Base-by-base conservation (phyloP, 2,113 vertebrate species). In the Smithornis capensis region DNA sequence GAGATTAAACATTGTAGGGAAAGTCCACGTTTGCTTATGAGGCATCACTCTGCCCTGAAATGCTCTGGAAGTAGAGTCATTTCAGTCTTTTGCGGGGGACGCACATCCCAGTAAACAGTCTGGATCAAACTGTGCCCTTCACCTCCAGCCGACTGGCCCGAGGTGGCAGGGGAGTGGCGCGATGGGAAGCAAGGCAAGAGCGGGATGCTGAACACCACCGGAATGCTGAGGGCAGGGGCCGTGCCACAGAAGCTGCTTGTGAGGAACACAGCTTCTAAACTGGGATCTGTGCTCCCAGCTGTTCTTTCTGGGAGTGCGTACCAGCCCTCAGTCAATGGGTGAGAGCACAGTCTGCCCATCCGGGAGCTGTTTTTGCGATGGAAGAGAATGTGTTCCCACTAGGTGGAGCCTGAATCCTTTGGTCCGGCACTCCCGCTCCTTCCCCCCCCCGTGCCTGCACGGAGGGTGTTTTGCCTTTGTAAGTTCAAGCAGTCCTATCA, bases 371-470 rank as follows among this genome's bases (percentile, higher is more conserved):
- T 35, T 24, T 79, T 33, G 24, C 17, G 28, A 14, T 73, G 42
- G 90, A 73, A 15, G 25, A n/a, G 62, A 33, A 76, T 5, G 1
- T 65, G 67, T 31, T 17, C 79, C 97, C 98, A 77, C 98, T 97
- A 98, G 98, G 95, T 97, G 98, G 97, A 45, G 96, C 96, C 94
- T 97, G 77, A 91, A 69, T 76, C 90, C 97, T 92, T 97, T 93
- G 28, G 22, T 97, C 95, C 85, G 12, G 29, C 67, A 3, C 42
- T 45, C 2, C 4, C 6, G 23, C 23, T 44, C 23, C 38, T 13
- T 71, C 24, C 22, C 38, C 44, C 27, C 22, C 35, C 47, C 6
- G 4, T 7, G 47, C 38, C 52, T 2, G 35, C 22, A 7, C 37
- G 13, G 73, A 19, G 6, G 14, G 24, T 15, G 4, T 67, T 40